Conservation (phyloP, 1,140 invertebrate genomes). For the Ceratoteleas bidentatus region DNA sequence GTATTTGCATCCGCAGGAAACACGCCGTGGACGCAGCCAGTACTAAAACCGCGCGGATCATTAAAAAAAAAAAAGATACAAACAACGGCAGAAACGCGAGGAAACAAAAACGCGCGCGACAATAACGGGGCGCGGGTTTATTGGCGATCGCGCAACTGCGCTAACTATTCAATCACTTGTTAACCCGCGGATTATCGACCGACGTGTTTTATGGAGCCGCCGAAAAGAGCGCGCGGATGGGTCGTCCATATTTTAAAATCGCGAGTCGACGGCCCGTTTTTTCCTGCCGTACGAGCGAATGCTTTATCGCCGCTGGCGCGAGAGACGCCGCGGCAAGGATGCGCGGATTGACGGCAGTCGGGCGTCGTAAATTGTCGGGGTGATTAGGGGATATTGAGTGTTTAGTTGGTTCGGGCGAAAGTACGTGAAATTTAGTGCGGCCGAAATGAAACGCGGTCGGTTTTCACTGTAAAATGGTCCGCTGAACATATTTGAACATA, state of each 20-base stretch:
- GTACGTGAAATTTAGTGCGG: background rate
- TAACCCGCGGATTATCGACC: conserved; percentile 56
- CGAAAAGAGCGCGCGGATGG: conserved; percentile 41
- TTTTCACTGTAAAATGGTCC: no score
- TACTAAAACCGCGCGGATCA: conserved; percentile 48
- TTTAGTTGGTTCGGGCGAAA: background rate
- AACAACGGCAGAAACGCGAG: no score
- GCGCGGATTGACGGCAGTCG: conserved; percentile 12
- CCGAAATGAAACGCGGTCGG: no score
- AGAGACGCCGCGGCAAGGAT: conserved; percentile 7
- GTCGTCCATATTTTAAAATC: conserved; percentile 55
- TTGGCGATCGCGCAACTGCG: conserved; percentile 27
- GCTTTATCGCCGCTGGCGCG: conserved; percentile 24
- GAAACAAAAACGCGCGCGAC: conserved; percentile 43
- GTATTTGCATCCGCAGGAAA: conserved; percentile 77
- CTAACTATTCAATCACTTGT: conserved; percentile 59
- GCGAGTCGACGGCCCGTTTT: conserved; percentile 23
- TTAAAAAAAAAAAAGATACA: no score
- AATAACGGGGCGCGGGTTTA: conserved; percentile 43
- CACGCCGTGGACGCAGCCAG: conserved; percentile 46
- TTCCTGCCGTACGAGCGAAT: conserved; percentile 20
- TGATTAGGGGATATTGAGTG: conserved; percentile 6
- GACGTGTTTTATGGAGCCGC: conserved; percentile 39
- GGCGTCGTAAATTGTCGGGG: background rate
- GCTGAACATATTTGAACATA: no score